phyloP scores from a whole-genome alignment of 2,888 invertebrate genomes.

The Petrolisthes cinctipes region DNA sequence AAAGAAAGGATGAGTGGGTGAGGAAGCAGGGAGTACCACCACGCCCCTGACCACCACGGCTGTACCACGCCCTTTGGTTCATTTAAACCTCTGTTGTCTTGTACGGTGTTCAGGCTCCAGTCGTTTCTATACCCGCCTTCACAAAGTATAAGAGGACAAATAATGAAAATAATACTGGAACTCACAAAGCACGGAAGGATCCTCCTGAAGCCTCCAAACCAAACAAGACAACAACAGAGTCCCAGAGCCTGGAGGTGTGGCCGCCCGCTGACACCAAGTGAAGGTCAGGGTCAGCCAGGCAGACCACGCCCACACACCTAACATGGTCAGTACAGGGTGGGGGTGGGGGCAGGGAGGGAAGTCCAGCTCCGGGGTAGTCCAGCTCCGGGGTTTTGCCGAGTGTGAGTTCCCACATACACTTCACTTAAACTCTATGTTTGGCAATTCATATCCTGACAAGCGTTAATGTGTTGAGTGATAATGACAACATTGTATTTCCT shows the following conservation, averaged over 20 bases:
- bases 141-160: too few species aligned
- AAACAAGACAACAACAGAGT: too few species aligned
- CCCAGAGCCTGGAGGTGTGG: not conserved
- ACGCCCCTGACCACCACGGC: not conserved
- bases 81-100: not conserved
- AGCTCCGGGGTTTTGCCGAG: not conserved
- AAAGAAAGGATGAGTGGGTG: not conserved
- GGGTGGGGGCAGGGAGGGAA: not conserved
- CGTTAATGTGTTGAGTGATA: too few species aligned
- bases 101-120: too few species aligned
- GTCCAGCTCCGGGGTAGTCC: not conserved
- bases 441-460: too few species aligned
- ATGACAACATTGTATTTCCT: too few species aligned
- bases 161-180: too few species aligned
- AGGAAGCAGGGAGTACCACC: not conserved
- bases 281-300: not conserved
- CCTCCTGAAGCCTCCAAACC: too few species aligned
- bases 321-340: not conserved
- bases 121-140: too few species aligned
- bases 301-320: not conserved
- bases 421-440: too few species aligned
- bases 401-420: too few species aligned
- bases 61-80: conserved; percentile 17
- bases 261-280: not conserved
- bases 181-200: too few species aligned